A percentile compares a stretch with the other conserved stretches of the same genome.
phyloP scores from a whole-genome alignment of 2,797 vertebrate genomes.

The Ispidina picta region DNA sequence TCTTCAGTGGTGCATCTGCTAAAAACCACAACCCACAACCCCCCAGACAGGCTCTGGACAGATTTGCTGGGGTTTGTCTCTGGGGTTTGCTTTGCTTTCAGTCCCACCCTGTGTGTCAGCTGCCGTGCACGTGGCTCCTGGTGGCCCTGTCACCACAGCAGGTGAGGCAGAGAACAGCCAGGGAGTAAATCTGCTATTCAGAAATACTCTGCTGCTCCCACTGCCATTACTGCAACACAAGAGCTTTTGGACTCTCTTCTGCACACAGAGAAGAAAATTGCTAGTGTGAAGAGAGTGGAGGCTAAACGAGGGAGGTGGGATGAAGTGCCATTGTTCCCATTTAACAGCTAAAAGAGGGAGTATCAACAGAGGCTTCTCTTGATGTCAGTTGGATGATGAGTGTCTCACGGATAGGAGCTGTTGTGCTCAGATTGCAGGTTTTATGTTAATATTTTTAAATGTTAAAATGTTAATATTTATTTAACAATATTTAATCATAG shows the following conservation, averaged over 20 bases:
- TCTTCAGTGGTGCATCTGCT: background rate
- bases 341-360: background rate
- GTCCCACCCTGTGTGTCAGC: background rate
- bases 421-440: background rate
- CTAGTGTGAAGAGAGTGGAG: background rate
- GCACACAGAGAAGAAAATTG: background rate
- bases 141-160: background rate
- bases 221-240: fast-evolving
- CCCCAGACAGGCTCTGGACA: background rate
- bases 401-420: background rate
- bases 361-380: background rate
- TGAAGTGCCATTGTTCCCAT: background rate
- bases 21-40: background rate
- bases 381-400: fast-evolving
- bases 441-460: too few relatives aligned
- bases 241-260: background rate
- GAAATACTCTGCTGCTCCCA: background rate
- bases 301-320: background rate
- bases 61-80: background rate
- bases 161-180: background rate
- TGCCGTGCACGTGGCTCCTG: fast-evolving
- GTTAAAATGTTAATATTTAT: too few relatives aligned
- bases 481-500: too few relatives aligned
- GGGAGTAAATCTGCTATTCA: background rate
- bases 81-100: background rate